phyloP scores from a whole-genome alignment of 2,888 invertebrate genomes.

The Lepetodrilus schrolli region DNA sequence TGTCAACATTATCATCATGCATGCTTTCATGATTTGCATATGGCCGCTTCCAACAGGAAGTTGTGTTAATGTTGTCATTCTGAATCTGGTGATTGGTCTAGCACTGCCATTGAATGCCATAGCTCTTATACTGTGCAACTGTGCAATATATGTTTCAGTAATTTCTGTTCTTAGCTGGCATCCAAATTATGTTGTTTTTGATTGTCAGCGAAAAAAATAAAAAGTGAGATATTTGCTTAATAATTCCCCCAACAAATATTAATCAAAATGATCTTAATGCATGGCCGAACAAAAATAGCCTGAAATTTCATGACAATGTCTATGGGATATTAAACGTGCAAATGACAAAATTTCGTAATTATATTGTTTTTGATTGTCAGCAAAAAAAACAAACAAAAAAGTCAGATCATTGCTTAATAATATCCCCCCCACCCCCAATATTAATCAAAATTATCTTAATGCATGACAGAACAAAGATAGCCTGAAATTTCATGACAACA shows the following conservation, averaged over 20 bases:
- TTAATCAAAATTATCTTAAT: neutral
- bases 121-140: neutral
- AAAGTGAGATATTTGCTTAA: neutral
- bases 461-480: too few relatives aligned
- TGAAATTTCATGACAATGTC: too few relatives aligned
- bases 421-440: neutral
- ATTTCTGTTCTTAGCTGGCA: conserved; percentile 17
- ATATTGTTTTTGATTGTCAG: neutral
- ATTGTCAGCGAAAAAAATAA: neutral
- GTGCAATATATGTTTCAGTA: conserved; percentile 8
- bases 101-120: neutral
- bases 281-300: too few relatives aligned
- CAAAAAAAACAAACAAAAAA: neutral
- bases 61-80: too few relatives aligned
- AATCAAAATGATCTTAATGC: neutral
- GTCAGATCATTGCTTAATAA: neutral
- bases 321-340: too few relatives aligned
- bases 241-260: neutral
- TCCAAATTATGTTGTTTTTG: neutral
- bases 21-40: too few relatives aligned
- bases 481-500: too few relatives aligned
- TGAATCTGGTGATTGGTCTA: conserved; percentile 12
- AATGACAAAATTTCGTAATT: neutral
- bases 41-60: too few relatives aligned
- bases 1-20: too few relatives aligned